phyloP scores from a whole-genome alignment of 2,797 vertebrate genomes.

The Neoniphon sammara region DNA sequence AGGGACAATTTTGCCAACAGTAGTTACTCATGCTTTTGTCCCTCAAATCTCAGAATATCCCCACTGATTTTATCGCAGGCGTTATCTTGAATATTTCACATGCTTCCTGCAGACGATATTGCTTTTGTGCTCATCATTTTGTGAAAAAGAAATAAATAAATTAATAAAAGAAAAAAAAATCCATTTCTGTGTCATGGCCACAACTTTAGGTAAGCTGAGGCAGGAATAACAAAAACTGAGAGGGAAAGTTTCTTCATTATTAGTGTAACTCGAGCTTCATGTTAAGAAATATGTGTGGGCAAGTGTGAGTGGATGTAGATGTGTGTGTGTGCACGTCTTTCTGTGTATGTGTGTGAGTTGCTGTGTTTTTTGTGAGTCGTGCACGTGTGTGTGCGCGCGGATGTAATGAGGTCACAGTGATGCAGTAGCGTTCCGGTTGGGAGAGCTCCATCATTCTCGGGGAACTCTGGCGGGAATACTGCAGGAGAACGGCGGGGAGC shows the following conservation, averaged over 20 bases:
- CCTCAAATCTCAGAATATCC: too few relatives aligned
- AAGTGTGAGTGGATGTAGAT: background rate
- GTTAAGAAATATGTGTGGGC: background rate
- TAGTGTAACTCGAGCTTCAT: background rate
- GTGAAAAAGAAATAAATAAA: rapidly evolving
- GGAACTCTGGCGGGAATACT: constrained; percentile 68
- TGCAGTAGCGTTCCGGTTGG: constrained; percentile 57
- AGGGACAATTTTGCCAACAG: constrained; percentile 2
- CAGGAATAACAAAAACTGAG: background rate
- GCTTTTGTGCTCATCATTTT: background rate
- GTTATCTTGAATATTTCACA: too few relatives aligned
- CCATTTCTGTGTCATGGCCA: background rate
- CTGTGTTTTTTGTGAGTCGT: background rate
- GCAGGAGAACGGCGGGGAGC: constrained; percentile 50
- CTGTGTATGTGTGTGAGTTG: background rate
- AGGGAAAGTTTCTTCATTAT: background rate
- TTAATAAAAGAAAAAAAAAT: too few relatives aligned
- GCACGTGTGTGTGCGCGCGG: constrained; percentile 23
- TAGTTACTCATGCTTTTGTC: constrained; percentile 3
- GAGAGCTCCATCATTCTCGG: constrained; percentile 67
- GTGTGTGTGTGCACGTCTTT: background rate
- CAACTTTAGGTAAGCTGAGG: background rate
- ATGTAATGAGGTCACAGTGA: constrained; percentile 76
- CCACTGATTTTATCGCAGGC: too few relatives aligned
- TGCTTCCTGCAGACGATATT: constrained; percentile 1